Percentiles rank a stretch among this genome's conserved stretches.
Conservation (phyloP, 2,888 invertebrate species). For the Trichopoda pennipes region DNA sequence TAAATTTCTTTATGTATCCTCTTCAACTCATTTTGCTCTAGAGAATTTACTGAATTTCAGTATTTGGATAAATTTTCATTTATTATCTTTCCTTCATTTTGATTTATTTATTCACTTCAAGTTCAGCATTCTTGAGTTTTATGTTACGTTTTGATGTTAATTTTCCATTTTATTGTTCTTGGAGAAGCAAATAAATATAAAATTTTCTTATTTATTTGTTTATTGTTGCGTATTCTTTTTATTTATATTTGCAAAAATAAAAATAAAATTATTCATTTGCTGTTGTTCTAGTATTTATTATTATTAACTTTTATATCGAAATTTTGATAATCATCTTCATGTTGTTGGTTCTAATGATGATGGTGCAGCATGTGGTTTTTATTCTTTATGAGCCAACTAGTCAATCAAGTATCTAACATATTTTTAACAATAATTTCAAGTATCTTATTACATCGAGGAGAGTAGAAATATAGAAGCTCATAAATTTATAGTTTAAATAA, state of each 20-base stretch:
- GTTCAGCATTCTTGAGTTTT: constrained; percentile 3
- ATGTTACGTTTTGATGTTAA: too few relatives aligned
- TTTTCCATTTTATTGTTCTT: neutral
- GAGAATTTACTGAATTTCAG: neutral
- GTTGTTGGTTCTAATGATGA: too few relatives aligned
- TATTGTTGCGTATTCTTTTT: constrained; percentile 5
- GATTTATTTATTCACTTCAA: constrained; percentile 7
- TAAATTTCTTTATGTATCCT: neutral
- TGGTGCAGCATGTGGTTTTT: too few relatives aligned
- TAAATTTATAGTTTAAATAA: too few relatives aligned
- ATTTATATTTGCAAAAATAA: neutral
- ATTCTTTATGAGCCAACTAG: too few relatives aligned
- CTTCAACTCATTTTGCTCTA: neutral
- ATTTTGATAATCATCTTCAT: neutral
- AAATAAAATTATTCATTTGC: neutral
- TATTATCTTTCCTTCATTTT: neutral
- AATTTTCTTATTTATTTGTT: neutral
- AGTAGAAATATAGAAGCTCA: too few relatives aligned
- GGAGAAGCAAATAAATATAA: constrained; percentile 1
- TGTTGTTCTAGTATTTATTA: neutral
- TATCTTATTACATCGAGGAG: too few relatives aligned
- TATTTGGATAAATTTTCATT: neutral
- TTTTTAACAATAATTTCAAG: too few relatives aligned
- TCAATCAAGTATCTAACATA: too few relatives aligned
- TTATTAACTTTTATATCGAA: neutral